Percentiles rank a stretch among this genome's conserved stretches.
These are phyloP conservation scores for Anthrax anthrax DNA, from an alignment of 2,888 invertebrate genomes.

Conservation along the genomic window DNA sequence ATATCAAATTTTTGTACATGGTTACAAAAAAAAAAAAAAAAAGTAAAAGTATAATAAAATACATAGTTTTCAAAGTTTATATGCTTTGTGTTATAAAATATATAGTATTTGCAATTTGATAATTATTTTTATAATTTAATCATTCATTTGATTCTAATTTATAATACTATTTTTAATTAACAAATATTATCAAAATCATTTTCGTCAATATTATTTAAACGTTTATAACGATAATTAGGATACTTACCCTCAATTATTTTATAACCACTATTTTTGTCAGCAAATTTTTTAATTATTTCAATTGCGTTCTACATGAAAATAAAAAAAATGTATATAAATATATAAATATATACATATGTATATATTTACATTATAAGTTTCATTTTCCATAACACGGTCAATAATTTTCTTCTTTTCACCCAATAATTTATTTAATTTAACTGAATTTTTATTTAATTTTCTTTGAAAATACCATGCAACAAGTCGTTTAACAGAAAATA, in stretches of 20 bases:
- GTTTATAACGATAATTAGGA: too few relatives aligned
- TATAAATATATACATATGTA: background rate
- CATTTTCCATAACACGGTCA: conserved; percentile 93
- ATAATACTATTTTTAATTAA: too few relatives aligned
- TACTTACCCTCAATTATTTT: conserved; percentile 12
- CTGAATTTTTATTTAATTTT: conserved; percentile 63
- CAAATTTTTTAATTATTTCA: conserved; percentile 31
- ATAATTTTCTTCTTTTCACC: conserved; percentile 78
- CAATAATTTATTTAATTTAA: conserved; percentile 52
- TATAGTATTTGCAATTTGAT: too few relatives aligned
- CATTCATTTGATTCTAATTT: too few relatives aligned
- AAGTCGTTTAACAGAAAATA: conserved; percentile 59
- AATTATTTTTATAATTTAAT: too few relatives aligned
- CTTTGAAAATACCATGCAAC: conserved; percentile 82
- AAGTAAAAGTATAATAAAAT: too few relatives aligned
- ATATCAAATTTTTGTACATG: too few relatives aligned
- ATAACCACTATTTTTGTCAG: conserved; percentile 22
- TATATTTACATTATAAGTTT: conserved; percentile 73
- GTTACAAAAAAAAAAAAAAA: too few relatives aligned
- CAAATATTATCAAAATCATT: too few relatives aligned
- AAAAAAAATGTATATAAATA: background rate
- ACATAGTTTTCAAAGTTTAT: too few relatives aligned
- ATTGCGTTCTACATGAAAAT: conserved; percentile 25
- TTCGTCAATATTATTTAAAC: too few relatives aligned
- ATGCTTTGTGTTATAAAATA: too few relatives aligned